These are phyloP conservation scores for Acanthosepion lycidas DNA, from an alignment of 2,888 invertebrate species.

Conservation along the genomic window DNA sequence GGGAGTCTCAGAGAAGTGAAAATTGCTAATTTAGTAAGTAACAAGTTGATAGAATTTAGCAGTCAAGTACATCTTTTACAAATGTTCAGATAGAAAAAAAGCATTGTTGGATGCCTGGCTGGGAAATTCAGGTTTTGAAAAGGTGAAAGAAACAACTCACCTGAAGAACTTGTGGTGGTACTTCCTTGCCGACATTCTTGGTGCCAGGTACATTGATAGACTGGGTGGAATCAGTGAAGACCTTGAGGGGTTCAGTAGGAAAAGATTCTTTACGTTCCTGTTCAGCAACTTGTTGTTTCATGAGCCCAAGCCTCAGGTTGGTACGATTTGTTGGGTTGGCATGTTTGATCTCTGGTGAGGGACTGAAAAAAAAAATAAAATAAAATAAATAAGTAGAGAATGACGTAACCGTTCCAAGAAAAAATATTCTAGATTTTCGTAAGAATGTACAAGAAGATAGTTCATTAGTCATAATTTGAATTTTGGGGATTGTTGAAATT, in stretches of 20 bases:
- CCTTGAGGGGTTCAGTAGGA: constrained; percentile 34
- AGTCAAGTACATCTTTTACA: no score
- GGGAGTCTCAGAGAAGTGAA: no score
- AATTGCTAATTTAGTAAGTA: no score
- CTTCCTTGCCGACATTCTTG: constrained; percentile 45
- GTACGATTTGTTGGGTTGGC: constrained; percentile 40
- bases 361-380: constrained; percentile 5
- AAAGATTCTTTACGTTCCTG: constrained; percentile 44
- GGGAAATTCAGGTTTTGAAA: background rate
- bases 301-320: constrained; percentile 11
- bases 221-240: background rate
- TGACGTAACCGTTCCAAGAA: no score
- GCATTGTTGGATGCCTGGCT: background rate
- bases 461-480: no score
- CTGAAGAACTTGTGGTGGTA: constrained; percentile 45
- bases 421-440: no score
- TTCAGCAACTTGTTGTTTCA: constrained; percentile 45
- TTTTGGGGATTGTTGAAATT: no score
- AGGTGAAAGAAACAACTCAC: background rate
- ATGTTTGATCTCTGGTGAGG: constrained; percentile 40
- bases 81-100: no score
- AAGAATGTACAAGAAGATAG: no score
- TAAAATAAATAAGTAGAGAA: background rate
- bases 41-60: no score
- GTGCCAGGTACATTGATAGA: constrained; percentile 22